Conservation (phyloP, 2,888 invertebrate genomes). For the Leucophenga montana region DNA sequence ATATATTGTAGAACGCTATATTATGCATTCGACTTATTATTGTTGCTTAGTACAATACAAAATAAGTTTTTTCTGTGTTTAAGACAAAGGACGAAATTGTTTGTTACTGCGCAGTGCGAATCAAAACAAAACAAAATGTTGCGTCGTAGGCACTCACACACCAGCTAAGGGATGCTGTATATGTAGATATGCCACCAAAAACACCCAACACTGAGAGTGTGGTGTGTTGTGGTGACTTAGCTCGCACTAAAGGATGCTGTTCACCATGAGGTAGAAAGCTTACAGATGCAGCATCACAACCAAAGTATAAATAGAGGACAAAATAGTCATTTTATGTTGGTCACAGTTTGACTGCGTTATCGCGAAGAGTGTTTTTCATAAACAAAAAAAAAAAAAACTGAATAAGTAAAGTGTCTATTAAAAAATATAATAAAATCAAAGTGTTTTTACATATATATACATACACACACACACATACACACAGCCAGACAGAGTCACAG, state of each 20-base stretch:
- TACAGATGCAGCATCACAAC: neutral
- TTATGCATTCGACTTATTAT: too few relatives aligned
- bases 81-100: neutral
- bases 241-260: too few relatives aligned
- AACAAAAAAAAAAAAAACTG: neutral
- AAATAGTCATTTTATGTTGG: neutral
- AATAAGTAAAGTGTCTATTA: neutral
- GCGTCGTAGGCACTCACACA: too few relatives aligned
- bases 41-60: too few relatives aligned
- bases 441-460: neutral
- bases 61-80: neutral
- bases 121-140: too few relatives aligned
- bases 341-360: neutral
- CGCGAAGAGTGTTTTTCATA: neutral
- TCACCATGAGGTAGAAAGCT: neutral
- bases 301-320: conserved; percentile 1
- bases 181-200: too few relatives aligned
- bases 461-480: neutral
- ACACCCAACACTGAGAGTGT: too few relatives aligned
- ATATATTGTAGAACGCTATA: too few relatives aligned
- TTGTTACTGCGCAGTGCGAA: neutral
- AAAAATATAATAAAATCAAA: neutral
- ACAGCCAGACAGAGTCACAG: too few relatives aligned
- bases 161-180: too few relatives aligned
- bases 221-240: too few relatives aligned